Evolutionary conservation across 2,797 vertebrate species (phyloP).

Genomic region (Melopsittacus undulatus): DNA sequence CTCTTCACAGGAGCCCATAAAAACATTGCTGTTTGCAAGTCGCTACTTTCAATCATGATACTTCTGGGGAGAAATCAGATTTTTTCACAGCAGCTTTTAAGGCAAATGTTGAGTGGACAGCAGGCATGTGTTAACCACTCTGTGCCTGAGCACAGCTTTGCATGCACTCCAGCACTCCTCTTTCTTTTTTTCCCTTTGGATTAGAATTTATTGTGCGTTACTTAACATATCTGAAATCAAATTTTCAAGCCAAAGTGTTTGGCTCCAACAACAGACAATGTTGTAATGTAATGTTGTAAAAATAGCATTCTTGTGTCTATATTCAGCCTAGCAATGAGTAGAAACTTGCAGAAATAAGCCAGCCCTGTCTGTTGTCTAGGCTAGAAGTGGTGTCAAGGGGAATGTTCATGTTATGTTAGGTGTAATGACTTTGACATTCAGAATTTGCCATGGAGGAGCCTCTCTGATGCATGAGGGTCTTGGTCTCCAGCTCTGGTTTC

Average conservation of each 20-base stretch:
- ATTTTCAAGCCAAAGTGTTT: slow-evolving; percentile 27
- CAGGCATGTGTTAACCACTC: neutral
- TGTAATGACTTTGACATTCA: neutral
- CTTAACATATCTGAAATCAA: neutral
- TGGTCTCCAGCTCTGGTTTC: neutral
- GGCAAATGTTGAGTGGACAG: neutral
- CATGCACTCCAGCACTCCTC: neutral
- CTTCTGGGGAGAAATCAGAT: slow-evolving; percentile 4
- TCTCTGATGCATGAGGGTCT: neutral
- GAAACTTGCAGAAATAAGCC: neutral
- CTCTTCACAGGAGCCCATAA: slow-evolving; percentile 37
- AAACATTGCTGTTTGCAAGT: slow-evolving; percentile 40
- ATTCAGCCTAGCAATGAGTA: neutral
- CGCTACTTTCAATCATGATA: slow-evolving; percentile 11
- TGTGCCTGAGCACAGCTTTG: neutral
- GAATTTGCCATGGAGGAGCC: neutral
- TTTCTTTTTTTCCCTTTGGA: neutral
- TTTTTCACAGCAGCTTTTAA: slow-evolving; percentile 41
- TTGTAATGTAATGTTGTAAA: slow-evolving; percentile 14
- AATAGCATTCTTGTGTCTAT: neutral
- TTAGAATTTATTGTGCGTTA: neutral
- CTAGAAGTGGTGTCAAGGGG: neutral
- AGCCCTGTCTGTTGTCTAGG: neutral
- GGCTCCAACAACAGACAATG: neutral
- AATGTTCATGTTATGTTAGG: neutral